Base-by-base conservation (phyloP, 2,113 vertebrate species). In the Poecile atricapillus region DNA sequence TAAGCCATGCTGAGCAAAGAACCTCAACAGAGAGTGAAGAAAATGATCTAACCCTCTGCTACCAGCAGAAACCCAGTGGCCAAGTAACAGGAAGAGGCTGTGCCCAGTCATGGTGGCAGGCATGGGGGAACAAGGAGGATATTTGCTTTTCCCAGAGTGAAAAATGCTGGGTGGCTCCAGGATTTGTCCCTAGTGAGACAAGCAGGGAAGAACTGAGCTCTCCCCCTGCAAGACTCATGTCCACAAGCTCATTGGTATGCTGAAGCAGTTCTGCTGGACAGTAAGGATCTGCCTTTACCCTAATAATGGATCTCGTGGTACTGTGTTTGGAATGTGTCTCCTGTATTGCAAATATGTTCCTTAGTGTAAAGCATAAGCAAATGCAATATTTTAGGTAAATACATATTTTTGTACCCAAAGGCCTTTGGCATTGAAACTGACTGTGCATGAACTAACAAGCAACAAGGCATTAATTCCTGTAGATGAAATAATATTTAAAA, bases 1-100 rank as follows among this genome's bases (percentile, higher is more conserved):
- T 44, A 31, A 37, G 46, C 59, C 2, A 1, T 43, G 58, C 44
- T 89, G 44, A 89, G 41, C 41, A 52, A 39, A 65, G 37, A 37
- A 60, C 14, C 4, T 64, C 81, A 77, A 13, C 64, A 60, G 53
- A 53, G 62, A 31, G 52, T 64, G 67, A 82, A 69, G 91, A 71
- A 76, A 73, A 58, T 65, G 0, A 69, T 83, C 24, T 77, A 58
- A 78, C 30, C 50, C 30, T 65, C 30, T 81, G 53, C 68, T 80
- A 22, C 53, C 16, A 15, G 50, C 41, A 4, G 56, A 55, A 94
- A 4, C 24, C 12, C 77, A 41, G 56, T 25, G 24, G 37, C 44
- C 3, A 5, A 7, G 15, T 68, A 49, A 20, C 10, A 55, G 53
- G 59, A 30, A 47, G 78, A 35, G 18, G 49, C 15, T 0, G 0